Evolutionary conservation across 1,140 invertebrate genomes (phyloP), one percentile per base, ranked within the genome.

Genomic region (Drosophila nigrodunni): DNA sequence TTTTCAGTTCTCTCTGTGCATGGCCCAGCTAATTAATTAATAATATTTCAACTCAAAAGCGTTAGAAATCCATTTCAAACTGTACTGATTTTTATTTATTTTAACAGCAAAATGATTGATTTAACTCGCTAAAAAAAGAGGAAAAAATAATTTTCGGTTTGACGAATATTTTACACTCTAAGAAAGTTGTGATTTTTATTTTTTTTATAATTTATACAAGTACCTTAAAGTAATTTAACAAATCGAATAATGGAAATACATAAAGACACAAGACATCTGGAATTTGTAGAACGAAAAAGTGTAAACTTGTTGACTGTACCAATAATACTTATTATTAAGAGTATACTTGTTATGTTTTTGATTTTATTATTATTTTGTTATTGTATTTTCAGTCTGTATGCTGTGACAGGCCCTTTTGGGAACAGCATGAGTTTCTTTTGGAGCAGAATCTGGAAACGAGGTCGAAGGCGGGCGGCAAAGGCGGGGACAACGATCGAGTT

Each of bases 31-130:
- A 88, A 89, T 81, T 85, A 88, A 89, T 88, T 89, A 88, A 85
- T 65, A 77, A 69, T 68, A 69, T 86, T 79, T 88, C 59, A 72
- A 59, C 67, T 83, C 21, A 37, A 55, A 66, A 66, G 58, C 59
- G 55, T 67, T 64, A 60, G 71, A 76, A 88, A 78, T 25, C 74
- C 80, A 88, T 88, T 87, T 80, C 69, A 77, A 77, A 77, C 68
- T 87, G 79, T 78, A 80, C 80, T 73, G 89, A 78, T 68, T 88
- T 86, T 88, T 88, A 88, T 89, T 88, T 89, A 88, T 88, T 89
- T 88, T 89, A 81, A 89, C 80, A 75, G 78, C 67, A 70, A 70
- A 78, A 89, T 88, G 85, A 88, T 88, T 88, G 78, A 88, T 88
- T 89, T 78, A 61, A 54, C 75, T 77, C 60, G 77, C 85, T 37